Percentiles rank a stretch among this genome's conserved stretches.
phyloP scores from a whole-genome alignment of 2,113 vertebrate genomes.

The Limnothrissa miodon region DNA sequence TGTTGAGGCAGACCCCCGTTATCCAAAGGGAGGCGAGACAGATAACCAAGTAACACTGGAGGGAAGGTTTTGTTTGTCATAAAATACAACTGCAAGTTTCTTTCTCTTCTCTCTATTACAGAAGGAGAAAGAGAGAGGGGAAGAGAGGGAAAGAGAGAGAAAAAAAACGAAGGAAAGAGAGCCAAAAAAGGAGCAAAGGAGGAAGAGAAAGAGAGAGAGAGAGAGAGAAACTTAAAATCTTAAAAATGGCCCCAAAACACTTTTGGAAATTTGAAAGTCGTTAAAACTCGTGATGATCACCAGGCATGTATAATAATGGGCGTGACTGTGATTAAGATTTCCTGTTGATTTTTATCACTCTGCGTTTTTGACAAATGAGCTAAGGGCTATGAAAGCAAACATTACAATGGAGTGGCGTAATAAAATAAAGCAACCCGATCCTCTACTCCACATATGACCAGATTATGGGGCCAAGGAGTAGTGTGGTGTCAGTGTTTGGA shows the following conservation, averaged over 20 bases:
- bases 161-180: background rate
- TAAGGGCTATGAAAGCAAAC: constrained; percentile 9
- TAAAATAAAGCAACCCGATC: constrained; percentile 19
- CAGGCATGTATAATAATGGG: background rate
- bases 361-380: constrained; percentile 14
- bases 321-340: background rate
- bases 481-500: constrained; percentile 7
- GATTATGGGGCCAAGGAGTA: background rate
- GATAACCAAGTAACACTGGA: background rate
- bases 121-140: background rate
- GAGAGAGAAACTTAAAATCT: background rate
- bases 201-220: constrained; percentile 4
- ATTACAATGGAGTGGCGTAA: background rate
- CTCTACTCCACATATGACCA: background rate
- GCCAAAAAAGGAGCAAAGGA: background rate
- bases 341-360: constrained; percentile 17
- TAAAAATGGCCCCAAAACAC: background rate
- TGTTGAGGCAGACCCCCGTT: background rate
- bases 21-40: background rate
- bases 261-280: background rate
- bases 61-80: background rate
- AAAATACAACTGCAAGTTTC: background rate
- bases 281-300: background rate
- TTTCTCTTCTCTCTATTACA: background rate
- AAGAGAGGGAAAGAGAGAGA: constrained; percentile 15